Evolutionary conservation across 2,888 invertebrate genomes (phyloP).

Genomic region (Lasioglossum calceatum): DNA sequence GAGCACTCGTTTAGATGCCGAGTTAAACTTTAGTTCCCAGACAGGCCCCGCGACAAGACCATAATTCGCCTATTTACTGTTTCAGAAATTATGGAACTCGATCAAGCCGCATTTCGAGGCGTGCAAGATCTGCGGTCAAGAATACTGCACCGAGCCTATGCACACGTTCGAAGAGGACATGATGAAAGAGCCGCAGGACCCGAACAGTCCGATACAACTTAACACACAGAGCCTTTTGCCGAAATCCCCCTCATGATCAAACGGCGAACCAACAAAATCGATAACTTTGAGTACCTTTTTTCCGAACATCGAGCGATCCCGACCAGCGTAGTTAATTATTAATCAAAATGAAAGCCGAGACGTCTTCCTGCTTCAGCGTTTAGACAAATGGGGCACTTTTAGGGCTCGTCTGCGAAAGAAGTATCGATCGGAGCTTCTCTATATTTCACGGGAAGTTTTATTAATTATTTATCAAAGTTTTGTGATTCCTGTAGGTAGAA

Average conservation of each 20-base stretch:
- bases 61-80: not conserved
- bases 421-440: constrained; percentile 9
- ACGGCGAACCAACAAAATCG: not conserved
- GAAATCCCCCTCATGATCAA: constrained; percentile 62
- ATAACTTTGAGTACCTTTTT: not conserved
- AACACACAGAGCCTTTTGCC: constrained; percentile 59
- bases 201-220: constrained; percentile 79
- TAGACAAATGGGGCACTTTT: not conserved
- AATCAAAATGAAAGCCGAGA: not conserved
- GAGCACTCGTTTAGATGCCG: not conserved
- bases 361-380: not conserved
- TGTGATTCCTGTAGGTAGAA: constrained; percentile 1
- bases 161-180: constrained; percentile 86
- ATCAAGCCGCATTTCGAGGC: constrained; percentile 91
- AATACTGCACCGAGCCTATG: constrained; percentile 87
- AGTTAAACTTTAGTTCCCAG: constrained; percentile 6
- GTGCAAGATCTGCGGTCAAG: constrained; percentile 90
- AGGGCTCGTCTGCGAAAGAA: not conserved
- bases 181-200: constrained; percentile 85
- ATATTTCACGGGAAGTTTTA: constrained; percentile 10
- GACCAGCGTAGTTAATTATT: not conserved
- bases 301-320: not conserved
- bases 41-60: not conserved
- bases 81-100: constrained; percentile 91
- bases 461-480: constrained; percentile 5